Base-by-base conservation (phyloP, 2,888 invertebrate genomes). In the Ophion obscuratus region DNA sequence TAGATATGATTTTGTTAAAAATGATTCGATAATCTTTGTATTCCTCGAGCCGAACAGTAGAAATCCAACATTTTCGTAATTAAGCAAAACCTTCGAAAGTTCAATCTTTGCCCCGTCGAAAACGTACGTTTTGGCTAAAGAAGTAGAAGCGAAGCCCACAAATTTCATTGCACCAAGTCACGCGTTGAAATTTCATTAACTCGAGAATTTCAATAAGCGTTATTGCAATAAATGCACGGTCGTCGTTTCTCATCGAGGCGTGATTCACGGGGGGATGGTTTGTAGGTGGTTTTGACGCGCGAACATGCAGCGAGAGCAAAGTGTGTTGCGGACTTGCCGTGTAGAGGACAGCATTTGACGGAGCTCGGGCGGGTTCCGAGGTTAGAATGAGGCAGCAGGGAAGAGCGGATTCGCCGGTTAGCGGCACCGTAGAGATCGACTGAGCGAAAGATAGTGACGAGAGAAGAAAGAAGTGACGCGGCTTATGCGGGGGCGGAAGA, bases 401-500 rank as follows among this genome's bases (percentile, higher is more conserved):
- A 36, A 62, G 79, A 64, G 66, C 75, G 83, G 75, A 83, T 75
- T 70, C 73, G 84, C 68, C 64, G 85, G 87, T 88, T 85, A 87
- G 81, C 82, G 61, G 80, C 70, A 78, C 78, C 84, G 74, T 82
- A 81, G 75, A 70, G 44, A 75, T 44, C 59, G 5, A 70, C 27
- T 20, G 59, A 64, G 31, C 17, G 62, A 78, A 83, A 76, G 68
- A 86, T 68, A 78, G 81, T n/a, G 76, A 66, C 70, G 68, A 74
- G 78, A 67, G 10, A 70, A 61, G 84, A 76, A 71, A 67, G 80
- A 67, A 71, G 84, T 61, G 75, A 53, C 53, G 61, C 59, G 66
- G 44, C 57, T 20, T 76, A 64, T 62, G 75, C 59, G 79, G 70
- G 83, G 81, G 81, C 77, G 83, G 74, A 79, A 86, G 85, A 81